phyloP scores from a whole-genome alignment of 2,113 vertebrate genomes.

The Bos taurus region ARS-UCD2.0 NC_037348.1:46487001-46487500 shows the following conservation, averaged over 20 bases:
- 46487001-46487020: background rate
- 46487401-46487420: background rate
- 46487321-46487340: background rate
- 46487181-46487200: background rate
- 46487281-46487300: background rate
- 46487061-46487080: background rate
- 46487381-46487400: background rate
- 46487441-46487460: background rate
- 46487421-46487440: background rate
- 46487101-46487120: no score
- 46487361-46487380: background rate
- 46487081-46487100: background rate
- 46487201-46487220: background rate
- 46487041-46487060: background rate
- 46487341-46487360: background rate
- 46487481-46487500: background rate
- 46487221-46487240: background rate
- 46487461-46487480: background rate
- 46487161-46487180: background rate
- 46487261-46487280: background rate
- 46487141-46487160: background rate
- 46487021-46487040: background rate
- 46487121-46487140: no score
- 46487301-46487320: background rate
- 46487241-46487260: background rate